Evolutionary conservation across 2,888 invertebrate genomes (phyloP), one percentile per base, ranked within the genome.

Genomic region (Nomada hirtipes): DNA sequence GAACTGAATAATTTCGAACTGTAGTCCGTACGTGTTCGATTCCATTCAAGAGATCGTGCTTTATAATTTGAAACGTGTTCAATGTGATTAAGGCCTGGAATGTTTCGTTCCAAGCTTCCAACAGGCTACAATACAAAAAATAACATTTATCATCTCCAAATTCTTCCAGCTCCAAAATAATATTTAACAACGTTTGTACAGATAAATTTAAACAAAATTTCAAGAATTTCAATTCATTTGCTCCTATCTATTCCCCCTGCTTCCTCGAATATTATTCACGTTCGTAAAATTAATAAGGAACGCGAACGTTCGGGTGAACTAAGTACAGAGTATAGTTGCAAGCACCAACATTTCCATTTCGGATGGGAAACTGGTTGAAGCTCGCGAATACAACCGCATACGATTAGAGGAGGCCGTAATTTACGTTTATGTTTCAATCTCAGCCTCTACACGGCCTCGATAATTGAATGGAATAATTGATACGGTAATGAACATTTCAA

Each of bases 381-480:
- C 71, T 59, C 18, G 42, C 18, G 65, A 70, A 55, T 65, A 70
- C 69, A 75, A 79, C 67, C 57, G 55, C 52, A 71, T 64, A 59
- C 84, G 81, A 70, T 69, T 75, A 79, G 73, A 78, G 60, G 76
- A 52, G 60, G 50, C 63, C 69, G 74, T 89, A 88, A 90, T 90
- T 90, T 86, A 84, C 84, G 84, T 79, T 85, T 88, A 88, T 87
- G 87, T 90, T 88, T 90, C 91, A 89, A 90, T 91, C 89, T 86
- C 82, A 78, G 73, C 69, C 64, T 78, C 75, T 86, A 84, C 85
- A 80, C 68, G 79, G 57, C 29, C 79, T 77, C 87, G 85, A 89
- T 90, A 89, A 90, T 90, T 88, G 85, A 83, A 87, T 78, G 84
- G 85, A 88, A 90, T 91, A 89, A 89, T 90, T 89, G 87, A 91